These are phyloP conservation scores for Clytia hemisphaerica DNA, from an alignment of 30 jellyfish, hydroid and myxozoan species.

Conservation along the genomic window DNA sequence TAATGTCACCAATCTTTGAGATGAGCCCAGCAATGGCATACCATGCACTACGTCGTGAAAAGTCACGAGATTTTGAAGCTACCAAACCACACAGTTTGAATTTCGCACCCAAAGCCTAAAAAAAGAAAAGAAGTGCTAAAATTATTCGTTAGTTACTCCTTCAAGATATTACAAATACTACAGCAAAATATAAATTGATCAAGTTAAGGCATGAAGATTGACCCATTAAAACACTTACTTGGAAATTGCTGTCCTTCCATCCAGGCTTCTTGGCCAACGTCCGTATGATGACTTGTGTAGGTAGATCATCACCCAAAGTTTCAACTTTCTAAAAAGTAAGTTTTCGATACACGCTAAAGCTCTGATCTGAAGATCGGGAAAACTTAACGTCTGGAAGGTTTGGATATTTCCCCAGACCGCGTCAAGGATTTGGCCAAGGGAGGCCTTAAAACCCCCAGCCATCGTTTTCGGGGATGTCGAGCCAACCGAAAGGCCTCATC, in stretches of 20 bases:
- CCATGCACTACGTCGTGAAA: constrained; percentile 82
- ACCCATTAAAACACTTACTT: constrained; percentile 28
- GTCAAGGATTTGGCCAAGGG: no score
- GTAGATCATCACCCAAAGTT: constrained; percentile 50
- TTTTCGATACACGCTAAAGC: no score
- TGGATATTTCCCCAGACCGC: no score
- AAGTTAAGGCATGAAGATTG: neutral
- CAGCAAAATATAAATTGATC: neutral
- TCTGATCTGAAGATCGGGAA: no score
- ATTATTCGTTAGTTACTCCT: neutral
- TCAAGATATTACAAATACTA: neutral
- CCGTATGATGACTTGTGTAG: constrained; percentile 65
- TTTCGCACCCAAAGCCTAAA: constrained; percentile 60
- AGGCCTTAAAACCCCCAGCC: no score
- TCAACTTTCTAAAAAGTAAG: constrained; percentile 50
- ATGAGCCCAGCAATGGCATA: constrained; percentile 81
- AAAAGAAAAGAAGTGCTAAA: neutral
- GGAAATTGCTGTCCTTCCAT: constrained; percentile 76
- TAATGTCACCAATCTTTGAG: constrained; percentile 71
- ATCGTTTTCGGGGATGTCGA: no score
- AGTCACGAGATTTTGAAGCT: constrained; percentile 59
- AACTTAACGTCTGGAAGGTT: no score
- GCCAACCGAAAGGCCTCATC: no score
- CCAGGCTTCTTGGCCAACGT: constrained; percentile 89
- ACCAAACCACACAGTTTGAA: constrained; percentile 60